A percentile compares a stretch with the other conserved stretches of the same genome.
These are phyloP conservation scores for Zosterops hypoxanthus DNA, from an alignment of 2,113 vertebrate genomes.

Conservation along the genomic window DNA sequence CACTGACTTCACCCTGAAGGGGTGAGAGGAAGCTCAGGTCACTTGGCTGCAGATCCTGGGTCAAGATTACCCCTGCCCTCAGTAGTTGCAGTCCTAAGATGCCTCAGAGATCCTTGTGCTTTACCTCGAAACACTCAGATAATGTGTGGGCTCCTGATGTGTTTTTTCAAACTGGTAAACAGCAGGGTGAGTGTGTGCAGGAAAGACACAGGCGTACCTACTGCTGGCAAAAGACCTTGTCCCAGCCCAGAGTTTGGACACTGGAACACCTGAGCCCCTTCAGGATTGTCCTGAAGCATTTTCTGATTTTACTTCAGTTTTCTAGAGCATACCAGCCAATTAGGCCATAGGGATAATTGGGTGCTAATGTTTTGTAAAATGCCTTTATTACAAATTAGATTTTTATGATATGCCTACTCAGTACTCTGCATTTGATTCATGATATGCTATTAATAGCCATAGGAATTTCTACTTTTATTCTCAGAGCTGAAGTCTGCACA, in stretches of 20 bases:
- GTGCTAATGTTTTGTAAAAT: not conserved
- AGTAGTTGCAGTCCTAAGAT: not conserved
- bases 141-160: accelerated
- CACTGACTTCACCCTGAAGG: not conserved
- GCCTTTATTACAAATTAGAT: not conserved
- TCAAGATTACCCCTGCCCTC: not conserved
- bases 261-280: not conserved
- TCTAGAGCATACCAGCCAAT: not conserved
- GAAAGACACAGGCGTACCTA: accelerated
- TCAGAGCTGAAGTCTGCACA: not conserved
- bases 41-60: not conserved
- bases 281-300: not conserved
- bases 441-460: not conserved
- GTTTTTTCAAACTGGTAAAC: not conserved
- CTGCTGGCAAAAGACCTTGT: not conserved
- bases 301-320: not conserved
- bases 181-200: accelerated
- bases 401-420: not conserved
- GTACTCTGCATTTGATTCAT: not conserved
- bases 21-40: not conserved
- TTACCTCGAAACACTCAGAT: not conserved
- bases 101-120: not conserved
- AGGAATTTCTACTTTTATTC: not conserved
- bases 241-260: accelerated
- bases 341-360: not conserved